Conservation (phyloP, 2,113 vertebrate genomes). For the Hemicordylus capensis region DNA sequence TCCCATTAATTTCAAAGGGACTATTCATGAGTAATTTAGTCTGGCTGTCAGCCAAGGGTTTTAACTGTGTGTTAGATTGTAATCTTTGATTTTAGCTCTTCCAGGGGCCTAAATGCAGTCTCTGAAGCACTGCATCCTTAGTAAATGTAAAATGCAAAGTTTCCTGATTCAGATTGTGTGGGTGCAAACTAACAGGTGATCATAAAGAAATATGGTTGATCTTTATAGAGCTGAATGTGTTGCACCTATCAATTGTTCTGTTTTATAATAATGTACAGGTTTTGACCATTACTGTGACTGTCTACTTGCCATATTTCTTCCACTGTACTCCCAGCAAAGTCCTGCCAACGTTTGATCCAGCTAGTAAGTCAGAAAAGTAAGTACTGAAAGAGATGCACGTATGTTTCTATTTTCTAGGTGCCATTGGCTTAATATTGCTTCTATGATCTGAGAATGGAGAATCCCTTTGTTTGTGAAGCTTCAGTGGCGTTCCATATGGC, state of each 20-base stretch:
- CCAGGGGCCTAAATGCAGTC: neutral
- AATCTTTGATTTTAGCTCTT: neutral
- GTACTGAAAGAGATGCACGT: conserved; percentile 12
- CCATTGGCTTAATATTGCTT: neutral
- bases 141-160: neutral
- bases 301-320: conserved; percentile 56
- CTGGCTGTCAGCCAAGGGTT: too few species aligned
- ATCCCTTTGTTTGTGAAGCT: neutral
- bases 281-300: neutral
- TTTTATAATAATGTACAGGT: conserved; percentile 35
- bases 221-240: neutral
- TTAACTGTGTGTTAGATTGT: too few species aligned
- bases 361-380: conserved; percentile 47
- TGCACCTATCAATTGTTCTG: too few species aligned
- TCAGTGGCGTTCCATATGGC: neutral
- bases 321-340: conserved; percentile 33
- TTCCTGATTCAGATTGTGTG: neutral
- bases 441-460: neutral
- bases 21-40: too few species aligned
- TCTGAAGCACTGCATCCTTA: neutral
- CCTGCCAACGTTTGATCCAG: neutral
- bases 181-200: too few species aligned
- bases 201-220: too few species aligned
- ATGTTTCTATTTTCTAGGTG: neutral
- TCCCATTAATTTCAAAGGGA: too few species aligned